Evolutionary conservation across 1,140 invertebrate species (phyloP).

Genomic region (Lamellibrachia luymesi): DNA sequence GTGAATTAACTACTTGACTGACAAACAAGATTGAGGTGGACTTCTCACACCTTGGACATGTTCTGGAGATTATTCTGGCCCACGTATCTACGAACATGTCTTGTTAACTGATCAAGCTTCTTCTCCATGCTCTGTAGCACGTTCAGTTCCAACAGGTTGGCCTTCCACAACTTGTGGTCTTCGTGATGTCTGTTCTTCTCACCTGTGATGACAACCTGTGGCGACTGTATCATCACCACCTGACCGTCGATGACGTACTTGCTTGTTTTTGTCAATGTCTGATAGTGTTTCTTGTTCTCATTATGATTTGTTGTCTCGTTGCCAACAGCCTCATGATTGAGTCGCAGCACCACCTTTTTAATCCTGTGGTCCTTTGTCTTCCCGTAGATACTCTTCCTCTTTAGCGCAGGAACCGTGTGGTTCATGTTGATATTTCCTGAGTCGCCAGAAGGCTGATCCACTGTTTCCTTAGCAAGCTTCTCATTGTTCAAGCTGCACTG

Average conservation of each 20-base stretch:
- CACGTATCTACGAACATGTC: too few relatives aligned
- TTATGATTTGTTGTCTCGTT: conserved; percentile 7
- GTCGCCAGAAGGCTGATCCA: background rate
- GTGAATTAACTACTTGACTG: too few relatives aligned
- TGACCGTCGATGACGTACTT: conserved; percentile 98
- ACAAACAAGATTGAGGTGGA: too few relatives aligned
- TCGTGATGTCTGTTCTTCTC: conserved; percentile 72
- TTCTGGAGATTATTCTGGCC: too few relatives aligned
- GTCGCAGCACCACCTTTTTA: background rate
- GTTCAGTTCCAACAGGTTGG: too few relatives aligned
- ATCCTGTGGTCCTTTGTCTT: background rate
- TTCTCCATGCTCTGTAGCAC: too few relatives aligned
- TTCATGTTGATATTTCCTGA: background rate
- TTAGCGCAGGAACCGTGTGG: background rate
- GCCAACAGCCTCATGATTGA: background rate
- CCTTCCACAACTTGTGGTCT: conserved; percentile 54
- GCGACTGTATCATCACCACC: conserved; percentile 79
- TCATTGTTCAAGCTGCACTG: background rate
- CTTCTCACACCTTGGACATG: too few relatives aligned
- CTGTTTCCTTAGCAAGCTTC: background rate
- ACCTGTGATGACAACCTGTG: conserved; percentile 89
- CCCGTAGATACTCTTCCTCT: conserved; percentile 9
- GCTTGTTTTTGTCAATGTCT: conserved; percentile 86
- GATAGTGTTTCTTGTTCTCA: conserved; percentile 52
- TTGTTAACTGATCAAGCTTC: too few relatives aligned